Conservation (phyloP, 2,888 invertebrate species). For the Papilio protenor region DNA sequence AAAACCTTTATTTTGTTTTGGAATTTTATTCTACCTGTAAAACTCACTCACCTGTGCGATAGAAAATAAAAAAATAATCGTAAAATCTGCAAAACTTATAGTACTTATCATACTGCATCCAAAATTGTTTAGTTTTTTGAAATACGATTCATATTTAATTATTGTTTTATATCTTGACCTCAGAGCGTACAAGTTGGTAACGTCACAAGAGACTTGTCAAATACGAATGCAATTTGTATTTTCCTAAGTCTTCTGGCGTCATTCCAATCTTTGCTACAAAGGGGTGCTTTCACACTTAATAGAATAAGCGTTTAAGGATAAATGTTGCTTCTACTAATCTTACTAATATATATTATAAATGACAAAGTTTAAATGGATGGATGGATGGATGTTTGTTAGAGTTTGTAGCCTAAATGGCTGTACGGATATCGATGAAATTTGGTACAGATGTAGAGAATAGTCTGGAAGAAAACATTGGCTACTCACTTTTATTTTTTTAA, state of each 20-base stretch:
- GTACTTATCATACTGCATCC: background rate
- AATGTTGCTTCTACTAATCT: too few relatives aligned
- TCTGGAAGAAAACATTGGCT: too few relatives aligned
- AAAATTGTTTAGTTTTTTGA: background rate
- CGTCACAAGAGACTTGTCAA: constrained; percentile 9
- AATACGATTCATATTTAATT: background rate
- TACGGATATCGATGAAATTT: too few relatives aligned
- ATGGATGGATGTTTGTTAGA: too few relatives aligned
- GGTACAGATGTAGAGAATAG: too few relatives aligned
- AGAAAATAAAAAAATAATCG: constrained; percentile 11
- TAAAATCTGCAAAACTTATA: constrained; percentile 10
- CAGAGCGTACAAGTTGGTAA: background rate
- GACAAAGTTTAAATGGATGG: too few relatives aligned
- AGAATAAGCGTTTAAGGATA: background rate
- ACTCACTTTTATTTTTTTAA: too few relatives aligned
- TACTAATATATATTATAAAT: too few relatives aligned
- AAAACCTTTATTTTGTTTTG: constrained; percentile 60
- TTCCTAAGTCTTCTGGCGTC: background rate
- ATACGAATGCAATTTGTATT: background rate
- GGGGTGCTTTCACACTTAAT: background rate
- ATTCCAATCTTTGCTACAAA: background rate
- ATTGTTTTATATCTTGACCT: background rate
- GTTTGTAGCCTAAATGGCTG: too few relatives aligned
- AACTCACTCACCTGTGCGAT: constrained; percentile 17
- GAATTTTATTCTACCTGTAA: constrained; percentile 55